These are phyloP conservation scores for Thalpophila matura DNA, from an alignment of 2,888 invertebrate genomes.

Conservation along the genomic window DNA sequence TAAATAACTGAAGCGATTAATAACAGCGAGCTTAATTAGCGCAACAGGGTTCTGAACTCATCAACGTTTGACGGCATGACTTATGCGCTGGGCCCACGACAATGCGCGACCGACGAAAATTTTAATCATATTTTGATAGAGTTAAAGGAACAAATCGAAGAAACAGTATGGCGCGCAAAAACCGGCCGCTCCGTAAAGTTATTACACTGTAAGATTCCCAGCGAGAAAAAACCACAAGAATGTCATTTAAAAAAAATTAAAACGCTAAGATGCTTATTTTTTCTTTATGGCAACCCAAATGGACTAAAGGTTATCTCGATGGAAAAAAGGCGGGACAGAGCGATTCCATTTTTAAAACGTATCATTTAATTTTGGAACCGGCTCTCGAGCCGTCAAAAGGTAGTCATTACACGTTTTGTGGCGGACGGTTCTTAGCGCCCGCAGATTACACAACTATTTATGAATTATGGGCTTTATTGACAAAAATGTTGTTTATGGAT, in stretches of 20 bases:
- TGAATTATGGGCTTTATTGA: conserved; percentile 74
- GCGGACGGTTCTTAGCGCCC: conserved; percentile 85
- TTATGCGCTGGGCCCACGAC: conserved; percentile 77
- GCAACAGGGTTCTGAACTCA: conserved; percentile 80
- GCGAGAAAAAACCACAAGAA: conserved; percentile 89
- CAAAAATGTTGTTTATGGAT: conserved; percentile 58
- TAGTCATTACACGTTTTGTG: conserved; percentile 90
- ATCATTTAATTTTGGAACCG: conserved; percentile 91
- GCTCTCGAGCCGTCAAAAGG: conserved; percentile 90
- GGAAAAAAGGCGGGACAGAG: conserved; percentile 90
- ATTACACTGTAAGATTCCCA: conserved; percentile 86
- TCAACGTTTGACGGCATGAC: conserved; percentile 81
- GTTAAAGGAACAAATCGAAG: conserved; percentile 77
- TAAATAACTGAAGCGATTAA: conserved; percentile 87
- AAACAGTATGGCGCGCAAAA: conserved; percentile 80
- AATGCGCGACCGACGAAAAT: conserved; percentile 75
- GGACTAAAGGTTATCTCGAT: conserved; percentile 90
- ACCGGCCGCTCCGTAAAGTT: conserved; percentile 80
- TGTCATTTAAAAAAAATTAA: conserved; percentile 90
- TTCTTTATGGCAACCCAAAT: conserved; percentile 88
- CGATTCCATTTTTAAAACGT: conserved; percentile 91
- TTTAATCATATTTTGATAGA: conserved; percentile 74
- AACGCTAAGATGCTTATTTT: conserved; percentile 86
- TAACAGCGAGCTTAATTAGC: conserved; percentile 84
- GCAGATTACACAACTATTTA: conserved; percentile 79